Base-by-base conservation (phyloP, 2,797 vertebrate genomes). In the Neosalanx taihuensis region DNA sequence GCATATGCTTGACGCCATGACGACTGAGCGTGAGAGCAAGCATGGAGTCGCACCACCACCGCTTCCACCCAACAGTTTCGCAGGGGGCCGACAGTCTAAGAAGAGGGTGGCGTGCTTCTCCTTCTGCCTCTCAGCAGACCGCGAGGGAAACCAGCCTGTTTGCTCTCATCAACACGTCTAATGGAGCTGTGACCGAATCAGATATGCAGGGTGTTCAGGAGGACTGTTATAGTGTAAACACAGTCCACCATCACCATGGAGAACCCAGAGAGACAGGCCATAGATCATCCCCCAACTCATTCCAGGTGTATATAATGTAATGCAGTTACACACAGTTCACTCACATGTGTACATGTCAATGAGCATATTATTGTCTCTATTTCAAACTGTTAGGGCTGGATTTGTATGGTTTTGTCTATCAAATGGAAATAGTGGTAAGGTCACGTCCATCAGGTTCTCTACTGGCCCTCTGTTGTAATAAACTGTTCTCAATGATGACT, bases 261-360 rank as follows among this genome's bases (percentile, higher is more conserved):
- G 61, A 69, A 71, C 76, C 72, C 65, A 60, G 37, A 78, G 73
- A 66, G 70, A 70, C 76, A 62, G 76, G 76, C 72, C 18, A 35
- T 68, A 20, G 49, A 33, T 31, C 53, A 23, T 31, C n/a, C n/a
- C 23, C 49, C 18, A 51, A 37, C 57, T 75, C 74, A 76, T 76
- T 71, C 70, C 75, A 76, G 57, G 78, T 89, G 85, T 88, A 84
- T 78, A 87, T 87, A 87, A 72, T 80, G 74, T 86, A 74, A 70
- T 37, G 58, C 31, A 18, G 4, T 49, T 41, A 57, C 20, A 30
- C 57, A 17, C 3, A 26, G 57, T 57, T 31, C 64, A 51, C 57
- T 41, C 31, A 58, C 53, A 12, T 64, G 23, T 20, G 70, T 67
- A 70, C 65, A 72, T 74, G 72, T 62, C 76, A 78, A 78, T 49